These are phyloP conservation scores for Chiroxiphia lanceolata DNA, from an alignment of 2,797 vertebrate species.

Conservation along the genomic window DNA sequence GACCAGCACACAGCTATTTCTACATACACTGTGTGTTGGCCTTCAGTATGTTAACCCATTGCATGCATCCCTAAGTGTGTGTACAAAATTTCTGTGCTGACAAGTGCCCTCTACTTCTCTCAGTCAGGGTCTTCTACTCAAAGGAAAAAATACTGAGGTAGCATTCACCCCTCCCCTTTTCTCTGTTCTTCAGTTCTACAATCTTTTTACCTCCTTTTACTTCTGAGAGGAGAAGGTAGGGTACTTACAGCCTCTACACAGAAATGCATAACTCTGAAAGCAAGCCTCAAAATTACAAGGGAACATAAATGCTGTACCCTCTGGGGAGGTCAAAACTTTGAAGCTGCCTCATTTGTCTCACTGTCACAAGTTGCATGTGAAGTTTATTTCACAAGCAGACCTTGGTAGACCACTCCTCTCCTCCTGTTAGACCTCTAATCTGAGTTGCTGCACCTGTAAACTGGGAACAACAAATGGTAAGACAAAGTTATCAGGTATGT, in stretches of 20 bases:
- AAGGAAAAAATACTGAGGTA: background rate
- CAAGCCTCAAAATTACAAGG: background rate
- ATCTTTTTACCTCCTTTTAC: background rate
- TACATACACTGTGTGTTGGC: background rate
- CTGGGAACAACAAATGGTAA: background rate
- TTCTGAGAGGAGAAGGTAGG: rapidly evolving
- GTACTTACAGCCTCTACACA: background rate
- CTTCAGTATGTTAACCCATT: background rate
- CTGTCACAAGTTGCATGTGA: background rate
- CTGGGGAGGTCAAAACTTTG: background rate
- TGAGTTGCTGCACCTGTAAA: background rate
- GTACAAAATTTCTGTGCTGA: background rate
- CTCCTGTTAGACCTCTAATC: background rate
- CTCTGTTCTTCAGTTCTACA: background rate
- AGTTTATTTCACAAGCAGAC: background rate
- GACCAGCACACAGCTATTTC: background rate
- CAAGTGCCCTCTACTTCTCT: background rate
- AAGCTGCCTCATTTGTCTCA: background rate
- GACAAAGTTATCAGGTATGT: background rate
- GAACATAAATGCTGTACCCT: background rate
- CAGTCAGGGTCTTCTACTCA: background rate
- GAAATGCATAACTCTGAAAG: background rate
- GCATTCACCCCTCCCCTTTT: background rate
- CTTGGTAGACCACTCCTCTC: background rate
- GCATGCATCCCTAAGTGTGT: rapidly evolving